These are phyloP conservation scores for Lasiurus borealis DNA, from an alignment of 2,113 vertebrate genomes.

Conservation along the genomic window DNA sequence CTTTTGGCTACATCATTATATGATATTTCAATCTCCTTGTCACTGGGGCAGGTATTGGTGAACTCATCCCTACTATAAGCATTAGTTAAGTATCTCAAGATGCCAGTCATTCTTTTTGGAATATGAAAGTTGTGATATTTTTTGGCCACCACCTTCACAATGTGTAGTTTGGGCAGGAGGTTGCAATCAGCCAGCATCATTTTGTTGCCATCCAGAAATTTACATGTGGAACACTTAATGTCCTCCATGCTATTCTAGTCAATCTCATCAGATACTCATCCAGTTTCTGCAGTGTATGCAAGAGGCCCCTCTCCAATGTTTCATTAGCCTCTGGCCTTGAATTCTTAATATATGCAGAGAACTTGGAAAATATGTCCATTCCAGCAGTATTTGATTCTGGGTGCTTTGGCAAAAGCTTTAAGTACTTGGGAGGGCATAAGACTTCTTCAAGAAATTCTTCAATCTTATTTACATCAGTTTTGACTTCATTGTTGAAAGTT, in stretches of 20 bases:
- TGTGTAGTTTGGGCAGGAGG: constrained; percentile 97
- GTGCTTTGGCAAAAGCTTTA: constrained; percentile 95
- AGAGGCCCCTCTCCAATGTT: constrained; percentile 93
- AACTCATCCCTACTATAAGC: constrained; percentile 97
- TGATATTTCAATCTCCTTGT: constrained; percentile 98
- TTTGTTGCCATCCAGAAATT: constrained; percentile 96
- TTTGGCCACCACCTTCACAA: constrained; percentile 98
- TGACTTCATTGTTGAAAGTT: constrained; percentile 98
- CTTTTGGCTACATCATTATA: constrained; percentile 98
- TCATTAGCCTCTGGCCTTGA: constrained; percentile 97
- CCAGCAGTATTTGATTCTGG: constrained; percentile 98
- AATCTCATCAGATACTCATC: constrained; percentile 97
- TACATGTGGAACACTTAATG: constrained; percentile 91
- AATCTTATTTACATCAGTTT: constrained; percentile 99
- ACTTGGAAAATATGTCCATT: constrained; percentile 99
- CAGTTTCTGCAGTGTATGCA: constrained; percentile 98
- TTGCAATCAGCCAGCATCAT: constrained; percentile 99
- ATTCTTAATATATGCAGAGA: constrained; percentile 98
- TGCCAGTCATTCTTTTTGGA: constrained; percentile 94
- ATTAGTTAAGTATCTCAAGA: constrained; percentile 97
- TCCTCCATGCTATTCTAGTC: constrained; percentile 99
- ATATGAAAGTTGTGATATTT: constrained; percentile 98
- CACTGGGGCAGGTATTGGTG: constrained; percentile 98
- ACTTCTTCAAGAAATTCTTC: constrained; percentile 99
- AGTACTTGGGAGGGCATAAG: constrained; percentile 96